A percentile compares a stretch with the other conserved stretches of the same genome.
Evolutionary conservation across 2,113 vertebrate genomes (phyloP).

Genomic region (Tautogolabrus adspersus): DNA sequence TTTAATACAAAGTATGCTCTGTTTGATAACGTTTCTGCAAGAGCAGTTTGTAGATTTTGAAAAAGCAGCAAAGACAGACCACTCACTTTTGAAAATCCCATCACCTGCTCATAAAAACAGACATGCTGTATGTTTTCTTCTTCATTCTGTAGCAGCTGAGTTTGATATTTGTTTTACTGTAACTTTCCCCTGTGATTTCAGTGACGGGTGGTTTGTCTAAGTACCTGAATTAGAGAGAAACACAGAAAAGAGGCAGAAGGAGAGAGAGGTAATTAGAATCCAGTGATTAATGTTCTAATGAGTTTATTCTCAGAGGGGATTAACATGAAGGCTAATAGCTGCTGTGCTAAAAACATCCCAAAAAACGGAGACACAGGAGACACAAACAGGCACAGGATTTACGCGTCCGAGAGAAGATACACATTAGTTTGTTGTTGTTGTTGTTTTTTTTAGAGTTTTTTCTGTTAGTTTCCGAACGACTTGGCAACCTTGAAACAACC

Average conservation of each 20-base stretch:
- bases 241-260: constrained; percentile 5
- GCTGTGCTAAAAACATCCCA: constrained; percentile 78
- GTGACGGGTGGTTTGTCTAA: constrained; percentile 41
- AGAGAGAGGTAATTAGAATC: constrained; percentile 77
- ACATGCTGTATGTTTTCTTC: no score
- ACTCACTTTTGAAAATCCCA: not conserved
- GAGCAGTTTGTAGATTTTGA: not conserved
- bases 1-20: not conserved
- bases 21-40: not conserved
- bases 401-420: constrained; percentile 45
- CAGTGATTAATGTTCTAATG: constrained; percentile 83
- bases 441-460: constrained; percentile 40
- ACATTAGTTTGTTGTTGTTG: constrained; percentile 50
- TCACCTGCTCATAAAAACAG: not conserved
- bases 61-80: not conserved
- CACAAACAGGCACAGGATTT: constrained; percentile 74
- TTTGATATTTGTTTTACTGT: constrained; percentile 51
- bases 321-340: constrained; percentile 76
- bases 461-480: constrained; percentile 24
- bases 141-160: not conserved
- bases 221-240: constrained; percentile 62
- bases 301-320: constrained; percentile 82
- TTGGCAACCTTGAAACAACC: constrained; percentile 61
- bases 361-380: constrained; percentile 76
- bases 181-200: constrained; percentile 48